Evolutionary conservation across 2,113 vertebrate genomes (phyloP), one percentile per base, ranked within the genome.

Genomic region (Lutjanus erythropterus): DNA sequence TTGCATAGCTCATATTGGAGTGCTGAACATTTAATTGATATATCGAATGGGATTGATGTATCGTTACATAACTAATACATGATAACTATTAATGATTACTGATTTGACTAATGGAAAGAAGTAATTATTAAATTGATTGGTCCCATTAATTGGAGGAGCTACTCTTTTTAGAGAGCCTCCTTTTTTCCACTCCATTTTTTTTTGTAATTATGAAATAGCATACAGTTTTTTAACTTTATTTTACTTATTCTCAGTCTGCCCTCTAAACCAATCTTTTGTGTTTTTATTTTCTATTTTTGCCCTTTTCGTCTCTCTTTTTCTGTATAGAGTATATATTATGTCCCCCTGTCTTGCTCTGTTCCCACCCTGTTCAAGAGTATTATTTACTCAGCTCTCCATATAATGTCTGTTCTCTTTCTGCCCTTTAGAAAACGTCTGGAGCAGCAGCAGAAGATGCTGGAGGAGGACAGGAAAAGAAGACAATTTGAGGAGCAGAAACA

Each of bases 401-500:
- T 69, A 52, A 65, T 16, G 6, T 44, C 14, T 70, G 8, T 25
- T 3, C 21, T 83, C 6, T 53, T 27, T 49, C 8, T 73, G 19
- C 35, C 18, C 33, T 64, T 64, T 39, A 96, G 95, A 83, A 96
- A 98, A 91, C 96, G 97, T 39, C 95, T 97, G 93, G 98, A 99
- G 90, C 97, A 99, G 68, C 98, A 99, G 88, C 98, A 99, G 88
- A 97, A 96, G 81, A 96, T 99, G 93, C 93, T 99, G 83, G 98
- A 99, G 91, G 98, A 99, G 85, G 97, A 99, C 91, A 95, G 98
- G 73, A 99, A 99, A 89, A 95, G 98, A 68, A 93, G 98, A 47
- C 98, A 99, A 53, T 99, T 99, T 94, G 98, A 99, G 91, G 98
- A 99, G 87, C 98, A 99, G 92, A 99, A 99, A 55, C 98, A 99